These are phyloP conservation scores for Luffia ferchaultella DNA, from an alignment of 2,888 invertebrate species.

Conservation along the genomic window DNA sequence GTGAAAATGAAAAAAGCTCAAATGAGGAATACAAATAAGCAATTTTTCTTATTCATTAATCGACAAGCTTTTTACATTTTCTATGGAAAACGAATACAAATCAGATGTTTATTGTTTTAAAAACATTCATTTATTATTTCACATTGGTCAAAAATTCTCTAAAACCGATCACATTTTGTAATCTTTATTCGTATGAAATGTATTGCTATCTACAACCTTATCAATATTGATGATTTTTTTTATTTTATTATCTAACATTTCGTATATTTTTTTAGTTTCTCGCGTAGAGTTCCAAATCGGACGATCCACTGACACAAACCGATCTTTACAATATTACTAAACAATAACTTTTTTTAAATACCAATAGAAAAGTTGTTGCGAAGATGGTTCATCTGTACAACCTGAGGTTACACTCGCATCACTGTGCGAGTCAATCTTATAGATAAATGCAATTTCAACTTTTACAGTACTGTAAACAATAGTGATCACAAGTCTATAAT, in stretches of 20 bases:
- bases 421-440: conserved; percentile 30
- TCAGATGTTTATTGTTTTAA: not conserved
- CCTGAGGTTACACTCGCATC: too few relatives aligned
- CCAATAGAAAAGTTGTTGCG: conserved; percentile 2
- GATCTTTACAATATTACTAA: conserved; percentile 14
- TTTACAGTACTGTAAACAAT: conserved; percentile 16
- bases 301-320: not conserved
- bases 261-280: not conserved
- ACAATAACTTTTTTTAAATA: conserved; percentile 27
- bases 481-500: conserved; percentile 21
- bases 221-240: not conserved
- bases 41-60: too few relatives aligned
- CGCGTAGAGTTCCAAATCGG: not conserved
- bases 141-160: conserved; percentile 53
- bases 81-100: not conserved
- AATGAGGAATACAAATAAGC: not conserved
- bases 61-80: not conserved
- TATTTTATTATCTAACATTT: not conserved
- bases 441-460: conserved; percentile 24
- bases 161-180: conserved; percentile 49
- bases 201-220: conserved; percentile 30
- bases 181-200: conserved; percentile 23
- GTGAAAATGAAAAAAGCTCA: not conserved
- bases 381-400: too few relatives aligned
- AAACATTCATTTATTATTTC: conserved; percentile 58